Evolutionary conservation across 2,797 vertebrate genomes (phyloP).

Genomic region (Furcifer pardalis): DNA sequence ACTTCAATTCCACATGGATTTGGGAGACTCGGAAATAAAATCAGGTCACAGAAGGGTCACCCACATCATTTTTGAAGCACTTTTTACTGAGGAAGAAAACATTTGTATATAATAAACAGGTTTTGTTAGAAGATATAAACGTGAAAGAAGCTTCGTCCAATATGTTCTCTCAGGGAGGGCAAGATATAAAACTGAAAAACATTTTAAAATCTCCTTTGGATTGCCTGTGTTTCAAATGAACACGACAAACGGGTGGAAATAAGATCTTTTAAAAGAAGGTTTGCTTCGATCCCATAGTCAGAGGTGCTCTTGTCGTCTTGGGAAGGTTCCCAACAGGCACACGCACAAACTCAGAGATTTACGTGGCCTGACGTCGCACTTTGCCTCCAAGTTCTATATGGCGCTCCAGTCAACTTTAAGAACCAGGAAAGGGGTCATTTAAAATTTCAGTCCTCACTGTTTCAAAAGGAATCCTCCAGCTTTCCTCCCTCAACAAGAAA

Average conservation of each 20-base stretch:
- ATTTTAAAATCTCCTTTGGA: conserved; percentile 58
- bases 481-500: conserved; percentile 27
- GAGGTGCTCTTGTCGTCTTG: neutral
- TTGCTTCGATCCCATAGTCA: neutral
- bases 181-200: conserved; percentile 59
- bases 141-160: conserved; percentile 52
- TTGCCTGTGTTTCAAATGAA: conserved; percentile 40
- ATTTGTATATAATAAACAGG: conserved; percentile 64
- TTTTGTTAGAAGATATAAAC: conserved; percentile 58
- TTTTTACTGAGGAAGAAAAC: conserved; percentile 68
- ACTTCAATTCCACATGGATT: neutral
- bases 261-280: neutral
- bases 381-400: conserved; percentile 46
- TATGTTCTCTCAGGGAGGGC: conserved; percentile 53
- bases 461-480: conserved; percentile 15
- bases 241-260: conserved; percentile 16
- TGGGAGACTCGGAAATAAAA: neutral
- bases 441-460: conserved; percentile 39
- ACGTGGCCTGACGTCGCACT: conserved; percentile 11
- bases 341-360: conserved; percentile 15
- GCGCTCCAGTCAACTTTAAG: conserved; percentile 31
- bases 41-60: conserved; percentile 33
- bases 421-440: conserved; percentile 44
- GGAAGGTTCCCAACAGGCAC: conserved; percentile 39
- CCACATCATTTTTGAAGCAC: conserved; percentile 51